phyloP scores from a whole-genome alignment of 2,888 invertebrate genomes.

The Tanytarsus gracilentus region DNA sequence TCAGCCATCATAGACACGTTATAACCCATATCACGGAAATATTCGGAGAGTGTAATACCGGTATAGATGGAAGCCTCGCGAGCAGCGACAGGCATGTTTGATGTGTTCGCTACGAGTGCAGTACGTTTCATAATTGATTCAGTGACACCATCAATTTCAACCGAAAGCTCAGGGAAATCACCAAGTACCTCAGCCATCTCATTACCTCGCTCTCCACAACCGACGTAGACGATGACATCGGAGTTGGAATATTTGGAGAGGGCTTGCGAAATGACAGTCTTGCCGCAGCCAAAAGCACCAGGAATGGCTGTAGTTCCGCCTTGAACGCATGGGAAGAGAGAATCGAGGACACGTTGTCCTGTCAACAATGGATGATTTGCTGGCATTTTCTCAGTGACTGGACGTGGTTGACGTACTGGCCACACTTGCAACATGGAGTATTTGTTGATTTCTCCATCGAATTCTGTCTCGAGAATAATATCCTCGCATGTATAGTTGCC shows the following conservation, averaged over 20 bases:
- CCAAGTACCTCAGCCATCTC: constrained; percentile 99
- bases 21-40: constrained; percentile 99
- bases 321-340: constrained; percentile 98
- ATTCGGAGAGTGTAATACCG: constrained; percentile 98
- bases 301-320: constrained; percentile 99
- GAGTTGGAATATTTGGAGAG: constrained; percentile 99
- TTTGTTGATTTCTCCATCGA: constrained; percentile 87
- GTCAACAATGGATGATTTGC: constrained; percentile 97
- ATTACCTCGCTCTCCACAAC: constrained; percentile 99
- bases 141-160: constrained; percentile 92
- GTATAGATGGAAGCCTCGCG: constrained; percentile 99
- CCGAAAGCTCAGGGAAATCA: constrained; percentile 96
- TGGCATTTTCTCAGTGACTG: constrained; percentile 93
- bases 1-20: constrained; percentile 99
- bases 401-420: constrained; percentile 97
- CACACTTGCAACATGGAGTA: constrained; percentile 98
- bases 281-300: constrained; percentile 99
- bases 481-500: constrained; percentile 94
- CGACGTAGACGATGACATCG: constrained; percentile 98
- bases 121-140: constrained; percentile 99
- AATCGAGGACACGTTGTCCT: constrained; percentile 96
- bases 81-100: constrained; percentile 99
- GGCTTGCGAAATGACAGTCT: constrained; percentile 99
- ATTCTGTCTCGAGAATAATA: constrained; percentile 94
- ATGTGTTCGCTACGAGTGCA: constrained; percentile 97